These are phyloP conservation scores for Lysandra coridon DNA, from an alignment of 2,888 invertebrate genomes.

Conservation along the genomic window DNA sequence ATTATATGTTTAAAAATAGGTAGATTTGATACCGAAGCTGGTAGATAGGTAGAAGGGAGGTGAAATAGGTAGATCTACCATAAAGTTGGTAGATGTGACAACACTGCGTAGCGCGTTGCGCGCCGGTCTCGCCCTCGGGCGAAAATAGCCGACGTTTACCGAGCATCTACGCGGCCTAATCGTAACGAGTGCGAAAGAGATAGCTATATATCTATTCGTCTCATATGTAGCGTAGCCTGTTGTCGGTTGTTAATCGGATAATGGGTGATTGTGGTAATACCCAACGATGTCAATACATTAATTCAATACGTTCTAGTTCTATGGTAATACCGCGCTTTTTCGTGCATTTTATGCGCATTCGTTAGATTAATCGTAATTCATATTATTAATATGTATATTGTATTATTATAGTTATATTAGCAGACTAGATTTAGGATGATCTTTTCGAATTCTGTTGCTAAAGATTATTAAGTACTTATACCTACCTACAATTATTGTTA, in stretches of 20 bases:
- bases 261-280: neutral
- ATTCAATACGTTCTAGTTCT: no score
- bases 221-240: neutral
- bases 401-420: no score
- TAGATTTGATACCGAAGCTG: no score
- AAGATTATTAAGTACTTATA: no score
- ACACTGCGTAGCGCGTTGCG: neutral
- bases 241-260: neutral
- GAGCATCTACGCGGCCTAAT: constrained; percentile 30
- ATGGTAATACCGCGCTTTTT: neutral
- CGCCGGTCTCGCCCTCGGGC: constrained; percentile 33
- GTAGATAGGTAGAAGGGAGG: no score
- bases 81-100: no score
- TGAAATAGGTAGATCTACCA: no score
- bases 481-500: no score
- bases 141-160: constrained; percentile 36
- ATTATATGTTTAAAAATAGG: no score
- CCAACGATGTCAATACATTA: neutral
- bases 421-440: no score
- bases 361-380: neutral
- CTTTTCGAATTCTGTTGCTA: no score
- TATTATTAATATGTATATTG: neutral
- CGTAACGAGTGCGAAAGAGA: constrained; percentile 13
- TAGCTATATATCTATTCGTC: neutral
- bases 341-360: neutral